Conservation (phyloP, 2,113 vertebrate species). For the Macquaria ambigua region DNA sequence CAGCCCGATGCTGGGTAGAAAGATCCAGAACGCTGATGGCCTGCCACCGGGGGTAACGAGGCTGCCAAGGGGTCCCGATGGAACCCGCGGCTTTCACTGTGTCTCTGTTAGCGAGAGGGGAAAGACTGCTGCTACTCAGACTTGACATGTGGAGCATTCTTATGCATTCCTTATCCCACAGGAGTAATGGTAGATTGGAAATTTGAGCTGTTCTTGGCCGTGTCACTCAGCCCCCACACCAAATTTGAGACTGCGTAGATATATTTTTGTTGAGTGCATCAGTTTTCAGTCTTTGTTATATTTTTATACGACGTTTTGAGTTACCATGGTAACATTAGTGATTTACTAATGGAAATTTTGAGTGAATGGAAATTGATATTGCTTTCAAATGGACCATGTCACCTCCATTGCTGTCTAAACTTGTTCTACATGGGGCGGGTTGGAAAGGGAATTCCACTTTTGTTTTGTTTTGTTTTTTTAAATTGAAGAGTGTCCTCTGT, state of each 20-base stretch:
- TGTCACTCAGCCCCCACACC: slow-evolving; percentile 43
- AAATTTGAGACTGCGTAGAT: slow-evolving; percentile 73
- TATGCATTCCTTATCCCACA: slow-evolving; percentile 30
- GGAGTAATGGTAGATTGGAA: slow-evolving; percentile 21
- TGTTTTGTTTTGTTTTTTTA: slow-evolving; percentile 20
- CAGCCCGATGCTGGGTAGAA: slow-evolving; percentile 90
- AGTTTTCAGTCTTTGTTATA: slow-evolving; percentile 77
- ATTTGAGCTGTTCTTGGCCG: slow-evolving; percentile 47
- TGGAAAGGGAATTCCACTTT: neutral
- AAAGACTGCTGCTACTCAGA: slow-evolving; percentile 82
- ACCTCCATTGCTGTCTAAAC: slow-evolving; percentile 49
- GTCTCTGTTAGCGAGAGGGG: slow-evolving; percentile 80
- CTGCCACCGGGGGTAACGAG: slow-evolving; percentile 91
- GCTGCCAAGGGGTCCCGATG: slow-evolving; percentile 92
- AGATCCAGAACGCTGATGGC: slow-evolving; percentile 92
- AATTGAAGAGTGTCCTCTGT: slow-evolving; percentile 45
- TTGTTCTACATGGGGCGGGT: slow-evolving; percentile 33
- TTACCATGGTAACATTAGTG: slow-evolving; percentile 72
- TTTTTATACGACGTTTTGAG: slow-evolving; percentile 80
- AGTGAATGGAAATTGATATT: slow-evolving; percentile 71
- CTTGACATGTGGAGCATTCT: slow-evolving; percentile 65
- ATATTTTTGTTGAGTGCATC: slow-evolving; percentile 69
- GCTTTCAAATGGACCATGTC: slow-evolving; percentile 59
- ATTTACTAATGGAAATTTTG: slow-evolving; percentile 67
- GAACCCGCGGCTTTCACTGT: slow-evolving; percentile 92